A percentile compares a stretch with the other conserved stretches of the same genome.
phyloP scores from a whole-genome alignment of 2,888 invertebrate genomes.

The Ernsta delagoae region DNA sequence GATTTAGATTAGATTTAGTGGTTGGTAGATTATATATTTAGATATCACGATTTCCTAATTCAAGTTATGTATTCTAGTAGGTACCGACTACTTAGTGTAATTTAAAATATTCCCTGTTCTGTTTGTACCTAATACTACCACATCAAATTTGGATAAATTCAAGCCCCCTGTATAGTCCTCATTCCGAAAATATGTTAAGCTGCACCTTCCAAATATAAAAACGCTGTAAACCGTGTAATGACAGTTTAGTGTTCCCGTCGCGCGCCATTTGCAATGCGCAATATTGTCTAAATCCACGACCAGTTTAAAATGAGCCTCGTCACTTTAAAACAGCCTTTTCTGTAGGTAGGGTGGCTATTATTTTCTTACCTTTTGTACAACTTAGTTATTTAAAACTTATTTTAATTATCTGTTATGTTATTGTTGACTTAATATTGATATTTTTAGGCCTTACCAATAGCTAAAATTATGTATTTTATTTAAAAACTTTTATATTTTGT shows the following conservation, averaged over 20 bases:
- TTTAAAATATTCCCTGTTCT: no score
- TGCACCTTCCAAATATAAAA: constrained; percentile 75
- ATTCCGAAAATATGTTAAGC: constrained; percentile 65
- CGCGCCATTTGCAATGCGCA: constrained; percentile 70
- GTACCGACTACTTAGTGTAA: no score
- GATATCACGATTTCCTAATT: no score
- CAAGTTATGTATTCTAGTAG: no score
- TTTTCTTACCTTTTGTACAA: neutral
- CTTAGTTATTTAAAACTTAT: no score
- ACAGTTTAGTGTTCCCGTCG: constrained; percentile 75
- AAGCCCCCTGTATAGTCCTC: constrained; percentile 51
- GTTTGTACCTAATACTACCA: neutral
- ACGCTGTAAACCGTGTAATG: constrained; percentile 77
- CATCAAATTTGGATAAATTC: neutral
- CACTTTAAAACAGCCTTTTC: constrained; percentile 16
- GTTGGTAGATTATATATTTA: no score
- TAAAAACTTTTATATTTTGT: neutral
- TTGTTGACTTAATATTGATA: no score
- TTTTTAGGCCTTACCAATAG: no score
- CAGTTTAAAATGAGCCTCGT: constrained; percentile 50
- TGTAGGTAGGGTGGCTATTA: no score
- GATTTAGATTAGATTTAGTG: no score
- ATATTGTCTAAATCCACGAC: constrained; percentile 62
- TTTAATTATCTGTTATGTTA: no score
- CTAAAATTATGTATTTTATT: no score